phyloP scores from a whole-genome alignment of 2,797 vertebrate genomes.

The Bucorvus abyssinicus region DNA sequence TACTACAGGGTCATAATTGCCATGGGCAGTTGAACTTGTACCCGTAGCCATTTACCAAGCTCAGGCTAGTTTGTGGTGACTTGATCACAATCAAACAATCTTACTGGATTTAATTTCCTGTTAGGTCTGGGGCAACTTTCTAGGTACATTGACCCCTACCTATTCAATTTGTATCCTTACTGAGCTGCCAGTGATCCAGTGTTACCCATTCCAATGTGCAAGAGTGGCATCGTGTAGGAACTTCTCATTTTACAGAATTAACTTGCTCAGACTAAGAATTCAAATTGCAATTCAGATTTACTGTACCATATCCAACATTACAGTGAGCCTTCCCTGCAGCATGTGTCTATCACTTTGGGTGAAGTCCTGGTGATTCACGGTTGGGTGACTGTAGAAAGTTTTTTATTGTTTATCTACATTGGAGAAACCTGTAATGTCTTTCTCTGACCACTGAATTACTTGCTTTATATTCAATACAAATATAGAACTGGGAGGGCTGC shows the following conservation, averaged over 20 bases:
- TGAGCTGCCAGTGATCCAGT: not conserved
- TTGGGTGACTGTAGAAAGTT: not conserved
- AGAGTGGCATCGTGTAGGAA: not conserved
- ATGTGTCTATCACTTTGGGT: not conserved
- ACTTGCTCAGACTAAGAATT: not conserved
- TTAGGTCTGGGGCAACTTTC: not conserved
- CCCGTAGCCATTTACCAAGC: not conserved
- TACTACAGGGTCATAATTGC: not conserved
- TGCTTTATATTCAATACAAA: not conserved
- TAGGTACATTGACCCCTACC: not conserved
- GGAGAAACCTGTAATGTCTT: not conserved
- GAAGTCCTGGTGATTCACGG: not conserved
- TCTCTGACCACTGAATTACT: not conserved
- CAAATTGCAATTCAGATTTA: not conserved
- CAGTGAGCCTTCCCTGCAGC: not conserved
- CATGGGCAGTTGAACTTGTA: not conserved
- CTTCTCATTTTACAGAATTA: not conserved
- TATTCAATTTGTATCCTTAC: not conserved
- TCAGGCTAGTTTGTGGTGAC: not conserved
- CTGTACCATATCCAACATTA: not conserved
- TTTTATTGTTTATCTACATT: not conserved
- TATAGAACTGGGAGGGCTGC: not conserved
- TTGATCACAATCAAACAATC: not conserved
- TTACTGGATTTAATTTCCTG: not conserved
- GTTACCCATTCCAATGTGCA: not conserved